Percentiles rank a stretch among this genome's conserved stretches.
These are phyloP conservation scores for Caenorhabditis auriculariae DNA, from an alignment of 2,888 invertebrate genomes.

Conservation along the genomic window DNA sequence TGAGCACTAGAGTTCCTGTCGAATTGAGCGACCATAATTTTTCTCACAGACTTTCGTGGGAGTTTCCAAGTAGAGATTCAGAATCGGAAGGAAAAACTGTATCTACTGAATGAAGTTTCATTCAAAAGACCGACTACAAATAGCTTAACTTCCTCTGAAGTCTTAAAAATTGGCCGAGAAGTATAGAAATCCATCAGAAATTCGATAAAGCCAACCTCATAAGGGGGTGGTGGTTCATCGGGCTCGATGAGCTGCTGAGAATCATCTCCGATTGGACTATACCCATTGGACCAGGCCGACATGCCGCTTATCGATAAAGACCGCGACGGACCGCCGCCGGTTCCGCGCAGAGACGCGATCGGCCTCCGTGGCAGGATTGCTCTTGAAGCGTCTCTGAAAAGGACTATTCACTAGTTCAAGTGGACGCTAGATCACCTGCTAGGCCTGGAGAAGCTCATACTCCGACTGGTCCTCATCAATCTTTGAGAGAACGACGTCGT, in stretches of 20 bases:
- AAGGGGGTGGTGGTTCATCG: constrained; percentile 58
- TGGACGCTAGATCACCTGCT: constrained; percentile 2
- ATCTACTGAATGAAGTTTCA: too few species aligned
- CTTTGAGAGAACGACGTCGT: constrained; percentile 4
- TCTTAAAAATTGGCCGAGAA: neutral
- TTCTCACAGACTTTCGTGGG: too few species aligned
- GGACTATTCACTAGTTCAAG: too few species aligned
- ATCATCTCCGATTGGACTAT: constrained; percentile 16
- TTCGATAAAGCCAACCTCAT: constrained; percentile 43
- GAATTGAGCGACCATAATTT: too few species aligned
- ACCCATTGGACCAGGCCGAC: constrained; percentile 33
- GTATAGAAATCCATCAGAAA: too few species aligned
- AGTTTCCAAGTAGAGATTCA: too few species aligned
- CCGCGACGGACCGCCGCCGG: constrained; percentile 12
- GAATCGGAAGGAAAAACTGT: too few species aligned
- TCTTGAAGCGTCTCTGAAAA: too few species aligned
- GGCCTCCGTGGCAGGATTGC: neutral
- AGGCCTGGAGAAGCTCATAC: constrained; percentile 30
- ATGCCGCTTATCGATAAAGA: constrained; percentile 33
- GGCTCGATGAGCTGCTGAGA: constrained; percentile 20
- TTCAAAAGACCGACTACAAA: too few species aligned
- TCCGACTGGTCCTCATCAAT: constrained; percentile 27
- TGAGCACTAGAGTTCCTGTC: too few species aligned
- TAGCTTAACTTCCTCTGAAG: too few species aligned
- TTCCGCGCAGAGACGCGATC: neutral